phyloP scores from a whole-genome alignment of 2,888 invertebrate genomes.

The Nomada fabriciana region DNA sequence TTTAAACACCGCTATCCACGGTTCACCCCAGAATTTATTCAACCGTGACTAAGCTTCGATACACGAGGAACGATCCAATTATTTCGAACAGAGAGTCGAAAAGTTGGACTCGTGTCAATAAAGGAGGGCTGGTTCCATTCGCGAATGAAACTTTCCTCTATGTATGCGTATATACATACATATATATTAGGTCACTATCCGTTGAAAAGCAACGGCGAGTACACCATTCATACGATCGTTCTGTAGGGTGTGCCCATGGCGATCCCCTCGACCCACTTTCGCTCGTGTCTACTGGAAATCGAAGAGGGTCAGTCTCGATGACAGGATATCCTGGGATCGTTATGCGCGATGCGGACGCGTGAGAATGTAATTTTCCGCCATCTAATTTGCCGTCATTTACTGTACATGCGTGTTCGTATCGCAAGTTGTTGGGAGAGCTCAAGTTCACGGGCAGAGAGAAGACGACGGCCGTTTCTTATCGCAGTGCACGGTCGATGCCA shows the following conservation, averaged over 20 bases:
- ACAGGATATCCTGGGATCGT: conserved; percentile 59
- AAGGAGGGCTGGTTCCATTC: background rate
- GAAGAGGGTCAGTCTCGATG: conserved; percentile 59
- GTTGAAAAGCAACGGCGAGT: conserved; percentile 19
- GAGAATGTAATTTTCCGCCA: conserved; percentile 43
- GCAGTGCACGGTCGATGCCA: conserved; percentile 38
- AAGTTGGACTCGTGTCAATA: background rate
- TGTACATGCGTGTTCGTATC: background rate
- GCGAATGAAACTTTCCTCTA: conserved; percentile 12
- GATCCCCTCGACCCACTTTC: conserved; percentile 62
- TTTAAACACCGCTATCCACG: too few species aligned
- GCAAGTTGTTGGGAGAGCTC: conserved; percentile 9
- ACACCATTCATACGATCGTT: conserved; percentile 15
- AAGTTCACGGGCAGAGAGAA: conserved; percentile 47
- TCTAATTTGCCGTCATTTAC: conserved; percentile 32
- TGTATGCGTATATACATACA: background rate
- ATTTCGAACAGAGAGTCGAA: background rate
- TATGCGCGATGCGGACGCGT: conserved; percentile 27
- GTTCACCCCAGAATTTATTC: background rate
- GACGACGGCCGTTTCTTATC: conserved; percentile 46
- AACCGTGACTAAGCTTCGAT: too few species aligned
- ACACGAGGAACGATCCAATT: background rate
- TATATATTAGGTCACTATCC: conserved; percentile 25
- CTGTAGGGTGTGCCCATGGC: conserved; percentile 45
- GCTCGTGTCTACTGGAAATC: conserved; percentile 47